phyloP scores from a whole-genome alignment of 2,797 vertebrate species.

The Gastrophryne carolinensis region DNA sequence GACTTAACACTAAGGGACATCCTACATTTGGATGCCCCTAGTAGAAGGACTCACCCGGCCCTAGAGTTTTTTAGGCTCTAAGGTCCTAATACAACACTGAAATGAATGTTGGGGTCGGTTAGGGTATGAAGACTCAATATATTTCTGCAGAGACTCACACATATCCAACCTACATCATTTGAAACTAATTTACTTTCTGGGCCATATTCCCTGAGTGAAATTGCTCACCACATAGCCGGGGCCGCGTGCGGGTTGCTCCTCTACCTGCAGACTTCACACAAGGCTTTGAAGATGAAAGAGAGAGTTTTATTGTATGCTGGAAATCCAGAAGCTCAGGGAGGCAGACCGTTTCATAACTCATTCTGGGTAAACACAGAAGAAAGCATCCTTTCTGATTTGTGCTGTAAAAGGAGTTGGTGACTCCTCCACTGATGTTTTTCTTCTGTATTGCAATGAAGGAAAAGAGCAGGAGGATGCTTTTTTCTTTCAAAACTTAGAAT shows the following conservation, averaged over 20 bases:
- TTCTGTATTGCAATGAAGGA: neutral
- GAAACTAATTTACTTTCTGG: conserved; percentile 3
- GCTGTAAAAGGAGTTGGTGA: neutral
- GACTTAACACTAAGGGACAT: no score
- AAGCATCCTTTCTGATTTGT: neutral
- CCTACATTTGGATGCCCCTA: no score
- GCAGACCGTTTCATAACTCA: neutral
- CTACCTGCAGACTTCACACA: neutral
- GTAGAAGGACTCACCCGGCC: no score
- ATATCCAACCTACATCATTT: neutral
- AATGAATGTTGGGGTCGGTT: no score
- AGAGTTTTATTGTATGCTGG: neutral
- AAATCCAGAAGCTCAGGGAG: neutral
- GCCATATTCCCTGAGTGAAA: neutral
- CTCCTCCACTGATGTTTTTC: conserved; percentile 18
- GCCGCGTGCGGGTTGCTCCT: neutral
- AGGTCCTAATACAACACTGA: no score
- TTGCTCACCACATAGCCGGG: neutral
- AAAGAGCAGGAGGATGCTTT: neutral
- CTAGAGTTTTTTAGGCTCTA: no score
- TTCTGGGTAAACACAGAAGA: conserved; percentile 12
- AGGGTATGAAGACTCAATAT: no score
- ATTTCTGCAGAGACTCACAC: no score
- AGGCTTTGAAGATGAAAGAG: neutral
- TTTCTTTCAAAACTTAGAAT: neutral